Conservation (phyloP, 2,797 vertebrate genomes). For the Carapus acus region DNA sequence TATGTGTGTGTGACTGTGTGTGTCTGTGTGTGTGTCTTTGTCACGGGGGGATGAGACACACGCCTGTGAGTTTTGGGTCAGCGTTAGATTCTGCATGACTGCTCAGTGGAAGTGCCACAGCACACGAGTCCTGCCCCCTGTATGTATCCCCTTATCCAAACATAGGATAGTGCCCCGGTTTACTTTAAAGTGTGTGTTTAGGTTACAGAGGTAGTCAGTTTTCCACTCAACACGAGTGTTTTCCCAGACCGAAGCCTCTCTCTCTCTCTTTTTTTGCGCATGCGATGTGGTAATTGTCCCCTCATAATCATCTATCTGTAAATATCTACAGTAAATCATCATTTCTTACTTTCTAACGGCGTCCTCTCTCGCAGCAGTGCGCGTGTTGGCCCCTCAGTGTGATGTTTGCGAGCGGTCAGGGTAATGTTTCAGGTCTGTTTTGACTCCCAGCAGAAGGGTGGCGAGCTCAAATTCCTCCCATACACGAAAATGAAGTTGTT, state of each 20-base stretch:
- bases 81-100: slow-evolving; percentile 22
- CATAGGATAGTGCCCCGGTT: slow-evolving; percentile 46
- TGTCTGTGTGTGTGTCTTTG: slow-evolving; percentile 7
- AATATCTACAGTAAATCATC: too few species aligned
- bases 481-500: slow-evolving; percentile 41
- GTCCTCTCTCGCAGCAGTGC: background rate
- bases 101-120: slow-evolving; percentile 25
- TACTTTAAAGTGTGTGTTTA: slow-evolving; percentile 56
- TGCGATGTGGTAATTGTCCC: too few species aligned
- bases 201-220: slow-evolving; percentile 50
- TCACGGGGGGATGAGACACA: slow-evolving; percentile 5
- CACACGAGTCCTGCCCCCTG: slow-evolving; percentile 28
- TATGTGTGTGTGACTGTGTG: slow-evolving; percentile 6
- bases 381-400: slow-evolving; percentile 11
- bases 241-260: slow-evolving; percentile 30
- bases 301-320: too few species aligned
- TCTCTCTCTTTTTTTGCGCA: slow-evolving; percentile 1
- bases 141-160: slow-evolving; percentile 42
- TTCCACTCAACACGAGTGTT: slow-evolving; percentile 32
- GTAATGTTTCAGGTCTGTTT: slow-evolving; percentile 48
- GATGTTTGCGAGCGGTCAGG: slow-evolving; percentile 22
- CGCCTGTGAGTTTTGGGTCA: too few species aligned
- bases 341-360: too few species aligned
- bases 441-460: slow-evolving; percentile 50
- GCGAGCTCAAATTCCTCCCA: slow-evolving; percentile 50